Evolutionary conservation across 2,888 invertebrate genomes (phyloP).

Genomic region (Pinctada fucata): DNA sequence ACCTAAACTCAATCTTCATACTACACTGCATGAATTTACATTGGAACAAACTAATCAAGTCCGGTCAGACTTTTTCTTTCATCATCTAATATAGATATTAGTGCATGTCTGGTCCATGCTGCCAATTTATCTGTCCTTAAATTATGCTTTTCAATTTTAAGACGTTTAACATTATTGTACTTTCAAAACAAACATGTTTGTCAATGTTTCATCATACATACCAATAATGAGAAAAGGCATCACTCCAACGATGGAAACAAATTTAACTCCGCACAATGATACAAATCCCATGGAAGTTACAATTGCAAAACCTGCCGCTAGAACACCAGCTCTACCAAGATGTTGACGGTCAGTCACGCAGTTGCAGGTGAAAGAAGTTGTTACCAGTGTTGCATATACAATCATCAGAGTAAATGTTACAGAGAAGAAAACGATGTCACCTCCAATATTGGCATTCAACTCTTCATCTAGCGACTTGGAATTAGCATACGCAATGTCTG

Average conservation of each 20-base stretch:
- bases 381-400: constrained; percentile 24
- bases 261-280: constrained; percentile 49
- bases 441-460: constrained; percentile 38
- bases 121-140: too few relatives aligned
- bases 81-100: too few relatives aligned
- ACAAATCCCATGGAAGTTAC: constrained; percentile 58
- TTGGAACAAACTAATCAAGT: too few relatives aligned
- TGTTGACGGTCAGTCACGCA: constrained; percentile 29
- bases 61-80: too few relatives aligned
- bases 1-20: too few relatives aligned
- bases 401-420: constrained; percentile 39
- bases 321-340: constrained; percentile 54
- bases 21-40: too few relatives aligned
- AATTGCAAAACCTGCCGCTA: constrained; percentile 57
- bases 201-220: constrained; percentile 28
- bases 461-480: constrained; percentile 41
- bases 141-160: too few relatives aligned
- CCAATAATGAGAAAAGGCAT: constrained; percentile 63
- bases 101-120: too few relatives aligned
- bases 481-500: constrained; percentile 38
- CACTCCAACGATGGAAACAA: constrained; percentile 62
- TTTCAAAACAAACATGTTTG: too few relatives aligned
- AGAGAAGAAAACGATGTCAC: constrained; percentile 43
- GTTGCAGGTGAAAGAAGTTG: constrained; percentile 12
- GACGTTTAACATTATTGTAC: too few relatives aligned